Conservation (phyloP, 2,797 vertebrate species). For the Mormyrus proboscirostris region DNA sequence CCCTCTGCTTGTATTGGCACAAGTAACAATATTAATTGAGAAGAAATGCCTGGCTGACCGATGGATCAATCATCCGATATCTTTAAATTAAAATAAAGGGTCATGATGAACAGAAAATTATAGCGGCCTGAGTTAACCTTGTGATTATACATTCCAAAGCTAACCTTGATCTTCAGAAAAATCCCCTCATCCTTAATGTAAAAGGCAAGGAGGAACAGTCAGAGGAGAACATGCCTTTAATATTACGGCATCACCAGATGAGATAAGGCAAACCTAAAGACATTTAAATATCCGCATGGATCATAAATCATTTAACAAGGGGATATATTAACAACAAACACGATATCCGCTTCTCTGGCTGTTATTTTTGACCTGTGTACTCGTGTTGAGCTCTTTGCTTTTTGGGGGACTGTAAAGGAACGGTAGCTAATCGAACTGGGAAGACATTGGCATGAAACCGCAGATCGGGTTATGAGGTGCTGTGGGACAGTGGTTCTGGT, state of each 20-base stretch:
- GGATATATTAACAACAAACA: neutral
- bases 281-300: neutral
- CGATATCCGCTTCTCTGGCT: neutral
- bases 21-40: constrained; percentile 56
- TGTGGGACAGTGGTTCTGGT: neutral
- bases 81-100: constrained; percentile 45
- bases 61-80: constrained; percentile 38
- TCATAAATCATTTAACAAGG: neutral
- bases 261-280: neutral
- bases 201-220: neutral
- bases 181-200: constrained; percentile 7
- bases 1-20: constrained; percentile 42
- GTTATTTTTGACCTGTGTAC: neutral
- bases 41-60: constrained; percentile 44
- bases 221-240: neutral
- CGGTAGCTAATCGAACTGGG: neutral
- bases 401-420: neutral
- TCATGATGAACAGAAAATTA: constrained; percentile 34
- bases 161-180: constrained; percentile 33
- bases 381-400: neutral
- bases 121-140: constrained; percentile 29
- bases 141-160: constrained; percentile 25
- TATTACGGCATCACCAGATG: neutral
- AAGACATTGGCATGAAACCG: neutral
- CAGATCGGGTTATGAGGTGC: neutral